Evolutionary conservation across 64 coral and sea anemone species (phyloP), one percentile per base, ranked within the genome.

Genomic region (Stylophora pistillata): DNA sequence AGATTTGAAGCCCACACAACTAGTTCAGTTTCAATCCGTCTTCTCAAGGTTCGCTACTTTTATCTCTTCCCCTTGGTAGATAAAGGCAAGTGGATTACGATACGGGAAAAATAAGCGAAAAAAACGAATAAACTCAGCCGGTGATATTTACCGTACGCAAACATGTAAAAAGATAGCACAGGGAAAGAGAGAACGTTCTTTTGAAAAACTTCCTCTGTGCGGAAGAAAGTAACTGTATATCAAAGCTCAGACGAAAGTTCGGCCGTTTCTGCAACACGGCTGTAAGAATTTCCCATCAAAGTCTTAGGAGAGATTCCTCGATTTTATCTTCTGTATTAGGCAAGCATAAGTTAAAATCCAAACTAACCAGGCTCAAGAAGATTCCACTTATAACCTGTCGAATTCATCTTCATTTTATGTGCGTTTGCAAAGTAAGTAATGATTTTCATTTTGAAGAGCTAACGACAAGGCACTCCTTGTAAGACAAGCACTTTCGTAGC

Each of bases 71-170:
- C 41, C 52, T 5, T 61, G 34, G 1, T 47, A 83, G 79, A 66
- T 83, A 83, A 83, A 83, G 53, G 15, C 10, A 21, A 23, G 18
- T 2, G 34, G 80, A 84, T 84, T 84, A 84, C 10, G 0, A 1
- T 63, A 37, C 60, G 60, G 80, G 53, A 53, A 70, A 53, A 70
- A 69, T 84, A 33, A 34, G 69, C 41, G 80, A 84, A 57, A 82
- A 59, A 31, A 30, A 21, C 23, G 17, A 84, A 84, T 37, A 61
- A 21, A 37, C 5, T 5, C 30, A 17, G 29, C 13, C 30, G 63
- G 63, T 37, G 34, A 64, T 16, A 81, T 21, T 28, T 53, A 52
- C n/a, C n/a, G n/a, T 29, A 53, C 5, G 29, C 32, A 18, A 21
- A 33, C 11, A 2, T 69, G 57, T 66, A 33, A 65, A 64, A 23